Base-by-base conservation (phyloP, 2,797 vertebrate genomes). In the Phylloscopus collybita region DNA sequence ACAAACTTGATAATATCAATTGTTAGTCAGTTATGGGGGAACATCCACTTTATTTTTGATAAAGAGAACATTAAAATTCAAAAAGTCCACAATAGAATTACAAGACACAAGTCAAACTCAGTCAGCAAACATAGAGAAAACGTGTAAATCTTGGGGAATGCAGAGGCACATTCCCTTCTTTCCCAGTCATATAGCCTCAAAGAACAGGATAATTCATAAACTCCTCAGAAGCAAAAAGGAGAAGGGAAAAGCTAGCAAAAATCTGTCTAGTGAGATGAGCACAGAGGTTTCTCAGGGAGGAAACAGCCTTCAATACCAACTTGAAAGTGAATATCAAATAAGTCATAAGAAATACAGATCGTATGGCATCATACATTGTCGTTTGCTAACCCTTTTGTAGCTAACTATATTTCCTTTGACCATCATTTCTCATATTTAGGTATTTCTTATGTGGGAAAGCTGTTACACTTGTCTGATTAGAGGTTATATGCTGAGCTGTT, bases 11-110 rank as follows among this genome's bases (percentile, higher is more conserved):
- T 42, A 70, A 66, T 38, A 66, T 38, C 59, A 61, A 20, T 18
- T 40, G 26, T 19, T 60, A 76, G 2, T 23, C 11, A 29, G 9
- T 17, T 13, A 2, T 9, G 9, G 16, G 2, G 16, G 2, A 4
- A 18, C 4, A 65, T 2, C 1, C 36, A 15, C 2, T 40, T 54
- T 69, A 16, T 81, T 75, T 75, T 53, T 5, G 0, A 23, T 47
- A 15, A 69, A 62, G 5, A 66, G 3, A 11, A 64, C 7, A 6
- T 45, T 70, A 32, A 88, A 85, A n/a, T 11, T 65, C 32, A 85
- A n/a, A 85, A 72, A 70, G 56, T 19, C 44, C n/a, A 34, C 14
- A 32, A 44, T 25, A 92, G 8, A 59, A 51, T 59, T 78, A 29
- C 56, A 75, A 64, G 23, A 76, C 6, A n/a, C 8, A 40, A 73